Evolutionary conservation across 2,797 vertebrate species (phyloP), one percentile per base, ranked within the genome.

Genomic region (Centroberyx gerrardi): DNA sequence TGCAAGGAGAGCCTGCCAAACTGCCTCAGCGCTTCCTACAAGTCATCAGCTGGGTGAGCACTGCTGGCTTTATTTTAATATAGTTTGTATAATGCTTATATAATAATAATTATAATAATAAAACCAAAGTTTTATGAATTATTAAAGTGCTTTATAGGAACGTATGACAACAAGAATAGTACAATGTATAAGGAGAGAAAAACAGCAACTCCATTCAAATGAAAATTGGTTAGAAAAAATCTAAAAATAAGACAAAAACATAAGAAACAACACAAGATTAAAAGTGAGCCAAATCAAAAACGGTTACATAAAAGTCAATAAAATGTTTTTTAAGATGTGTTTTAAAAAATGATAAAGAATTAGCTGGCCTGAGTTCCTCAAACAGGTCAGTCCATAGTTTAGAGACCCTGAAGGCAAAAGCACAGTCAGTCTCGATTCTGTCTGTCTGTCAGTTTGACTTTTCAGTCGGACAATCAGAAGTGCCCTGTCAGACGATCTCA

Each of bases 31-130:
- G 94, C 81, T 99, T 99, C 88, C 95, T 99, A 49, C 98, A 99
- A 90, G 97, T 99, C 89, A 98, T 99, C 94, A 97, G 97, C 77
- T 99, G 98, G 98, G 98, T 99, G 92, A 95, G 97, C 74, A 77
- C 71, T 72, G 72, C 49, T 53, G 2, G 2, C 14, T 2, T 18
- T 61, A 49, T 28, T 66, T 5, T 55, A 5, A 38, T 22, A 67
- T 52, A 18, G 18, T 40, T 63, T n/a, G 49, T 42, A 4, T 49
- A 14, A 7, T 8, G 3, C 46, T n/a, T n/a, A 53, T 48, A 69
- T 27, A 18, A 18, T 51, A 18, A 60, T 54, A 36, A 72, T 0
- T 38, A 18, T 2, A 42, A 31, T 48, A 61, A 62, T 28, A 12
- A 36, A 36, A 56, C 10, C 5, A 66, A 17, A 18, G 6, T 4